Evolutionary conservation across 2,113 vertebrate genomes (phyloP).

Genomic region (Grallaria varia): DNA sequence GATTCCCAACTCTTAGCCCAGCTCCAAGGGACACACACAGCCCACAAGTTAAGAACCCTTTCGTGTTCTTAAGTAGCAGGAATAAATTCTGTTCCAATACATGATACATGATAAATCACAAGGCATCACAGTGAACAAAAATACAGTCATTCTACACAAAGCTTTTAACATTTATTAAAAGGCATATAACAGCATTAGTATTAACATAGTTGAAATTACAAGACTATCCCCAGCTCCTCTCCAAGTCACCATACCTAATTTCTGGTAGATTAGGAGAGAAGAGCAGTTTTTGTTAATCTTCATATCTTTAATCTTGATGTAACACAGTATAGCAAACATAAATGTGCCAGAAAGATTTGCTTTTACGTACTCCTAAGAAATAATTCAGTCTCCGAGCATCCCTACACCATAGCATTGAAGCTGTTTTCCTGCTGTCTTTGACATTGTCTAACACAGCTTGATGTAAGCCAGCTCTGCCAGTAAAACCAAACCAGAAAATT

Average conservation of each 20-base stretch:
- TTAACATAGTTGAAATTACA: constrained; percentile 8
- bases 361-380: not conserved
- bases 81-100: not conserved
- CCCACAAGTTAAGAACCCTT: not conserved
- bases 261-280: not conserved
- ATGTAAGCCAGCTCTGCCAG: not conserved
- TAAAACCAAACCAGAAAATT: not conserved
- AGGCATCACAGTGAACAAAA: constrained; percentile 15
- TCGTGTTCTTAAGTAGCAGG: not conserved
- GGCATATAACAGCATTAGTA: constrained; percentile 11
- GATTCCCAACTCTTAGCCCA: not conserved
- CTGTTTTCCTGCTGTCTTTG: not conserved
- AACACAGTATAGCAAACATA: not conserved
- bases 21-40: not conserved
- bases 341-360: not conserved
- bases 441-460: not conserved
- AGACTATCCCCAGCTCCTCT: not conserved
- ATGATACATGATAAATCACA: not conserved
- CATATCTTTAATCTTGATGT: not conserved
- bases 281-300: not conserved
- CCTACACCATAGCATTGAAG: not conserved
- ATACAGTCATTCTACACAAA: not conserved
- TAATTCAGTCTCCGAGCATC: not conserved
- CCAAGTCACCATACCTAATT: not conserved
- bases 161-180: not conserved